Base-by-base conservation (phyloP, 2,797 vertebrate species). In the Percopsis omiscomaycus region DNA sequence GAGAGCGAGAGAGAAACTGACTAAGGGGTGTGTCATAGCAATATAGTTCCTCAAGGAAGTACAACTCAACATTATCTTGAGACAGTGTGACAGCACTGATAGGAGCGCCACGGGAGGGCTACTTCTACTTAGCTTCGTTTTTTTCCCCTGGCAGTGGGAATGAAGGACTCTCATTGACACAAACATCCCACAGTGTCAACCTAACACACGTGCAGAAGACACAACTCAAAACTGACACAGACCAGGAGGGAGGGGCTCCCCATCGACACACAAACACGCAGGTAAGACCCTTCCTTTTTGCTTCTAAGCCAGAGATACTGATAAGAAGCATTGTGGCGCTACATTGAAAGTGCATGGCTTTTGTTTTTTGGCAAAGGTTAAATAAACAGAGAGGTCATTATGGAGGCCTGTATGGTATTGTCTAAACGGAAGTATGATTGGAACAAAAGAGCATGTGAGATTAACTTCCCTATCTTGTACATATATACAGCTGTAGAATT, bases 21-120 rank as follows among this genome's bases (percentile, higher is more conserved):
- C 76, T 78, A 71, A 91, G 91, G 92, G 91, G 92, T 90, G 92
- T 93, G 91, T 91, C 91, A 89, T 83, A 84, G 84, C 88, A 90
- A 88, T 90, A 91, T 89, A 93, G 92, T 94, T 93, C 92, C 92
- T 94, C 89, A 88, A 95, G 94, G 93, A 95, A 95, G 93, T 94
- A 66, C 83, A 87, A 85, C 85, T 89, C 84, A 89, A 77, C 87
- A 88, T 85, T 89, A 90, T 91, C 90, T 92, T 85, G 84, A 91
- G 86, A 89, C 83, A 82, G 83, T 68, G 74, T 68, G 77, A 71
- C 44, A 66, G 15, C 37, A 61, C 55, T 79, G 74, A 88, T 71
- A 73, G 79, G 64, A 14, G 71, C 70, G 65, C 78, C 66, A 73
- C 75, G 64, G 77, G 83, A 84, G 73, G 61, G 72, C 65, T 65